Evolutionary conservation across 2,113 vertebrate species (phyloP), one percentile per base, ranked within the genome.

Genomic region (Muntiacus muntjak): DNA sequence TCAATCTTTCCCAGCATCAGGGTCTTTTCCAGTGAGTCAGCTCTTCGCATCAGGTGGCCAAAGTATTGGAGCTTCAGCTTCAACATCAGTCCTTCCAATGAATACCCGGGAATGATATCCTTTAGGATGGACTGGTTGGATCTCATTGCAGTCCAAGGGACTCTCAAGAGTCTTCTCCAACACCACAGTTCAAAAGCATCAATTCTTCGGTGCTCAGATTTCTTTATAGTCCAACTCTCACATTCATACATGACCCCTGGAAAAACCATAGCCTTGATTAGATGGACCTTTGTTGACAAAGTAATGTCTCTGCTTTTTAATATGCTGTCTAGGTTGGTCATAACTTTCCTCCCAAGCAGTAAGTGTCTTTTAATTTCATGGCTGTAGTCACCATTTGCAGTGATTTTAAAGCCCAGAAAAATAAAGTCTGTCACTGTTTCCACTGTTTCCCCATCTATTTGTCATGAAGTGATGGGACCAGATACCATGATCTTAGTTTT

Each of bases 201-300:
- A 19, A 21, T 67, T 67, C 8, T 67, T 67, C 0, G 0, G 8
- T 0, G 8, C 16, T n/a, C 64, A 67, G 16, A 8, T n/a, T 67
- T 10, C 64, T 67, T 67, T 1, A n/a, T 10, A n/a, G 33, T 67
- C 33, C 33, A n/a, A 67, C 33, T n/a, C 33, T 67, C 33, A n/a
- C 8, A 67, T 67, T 16, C 8, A n/a, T 67, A 67, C 33, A 67
- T 67, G 33, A 19, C 16, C 3, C 19, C 16, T n/a, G 16, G 64
- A n/a, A 67, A 67, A 67, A 67, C 33, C 33, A 5, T 67, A 67
- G 33, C 33, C 33, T 67, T 67, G 64, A n/a, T 0, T 67, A 67
- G 7, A 5, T 0, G 1, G 62, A n/a, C 33, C 16, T 9, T 67
- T 10, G 7, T n/a, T 67, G 64, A 9, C 7, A n/a, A 67, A 67